Evolutionary conservation across 2,888 invertebrate species (phyloP), one percentile per base, ranked within the genome.

Genomic region (Sinotaia quadrata): DNA sequence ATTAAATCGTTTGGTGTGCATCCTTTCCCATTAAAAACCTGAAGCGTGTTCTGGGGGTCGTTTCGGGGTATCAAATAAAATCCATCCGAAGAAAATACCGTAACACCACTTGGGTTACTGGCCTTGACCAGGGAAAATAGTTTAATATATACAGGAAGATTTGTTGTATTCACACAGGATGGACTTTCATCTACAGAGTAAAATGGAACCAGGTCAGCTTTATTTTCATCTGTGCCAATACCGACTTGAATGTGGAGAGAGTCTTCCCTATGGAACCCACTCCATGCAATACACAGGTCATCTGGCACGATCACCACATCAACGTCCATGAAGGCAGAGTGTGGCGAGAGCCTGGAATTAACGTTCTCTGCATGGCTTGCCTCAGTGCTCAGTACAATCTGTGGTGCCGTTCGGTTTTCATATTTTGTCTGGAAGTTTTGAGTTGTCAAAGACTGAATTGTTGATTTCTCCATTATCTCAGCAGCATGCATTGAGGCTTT

Each of bases 111-210:
- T 10, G 63, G 29, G 18, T 27, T 34, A 5, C 37, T 63, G 4
- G 63, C 63, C 27, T 12, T 63, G 54, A 54, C 29, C 29, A 63
- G 37, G 12, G 63, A 63, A 15, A 52, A 63, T n/a, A 63, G 52
- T 18, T 54, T 52, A n/a, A 41, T 52, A 41, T 63, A 34, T 36
- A 63, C 63, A 41, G 63, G 63, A 36, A 41, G 24, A n/a, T 27
- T 29, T 10, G 29, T 63, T 31, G 36, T 10, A 12, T 54, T 63
- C 24, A 63, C 3, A 41, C 63, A 63, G 37, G 31, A 21, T 1
- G 36, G 29, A 29, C 37, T 52, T 4, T 15, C 10, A 31, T n/a
- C 31, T 4, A 31, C 63, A 10, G 27, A 18, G 24, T 24, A 15
- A 24, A 52, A 54, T 4, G 18, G 18, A 15, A 52, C 4, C 7